Evolutionary conservation across 53 echinoderm and acorn worm species (phyloP).

Genomic region (Arbacia lixula): DNA sequence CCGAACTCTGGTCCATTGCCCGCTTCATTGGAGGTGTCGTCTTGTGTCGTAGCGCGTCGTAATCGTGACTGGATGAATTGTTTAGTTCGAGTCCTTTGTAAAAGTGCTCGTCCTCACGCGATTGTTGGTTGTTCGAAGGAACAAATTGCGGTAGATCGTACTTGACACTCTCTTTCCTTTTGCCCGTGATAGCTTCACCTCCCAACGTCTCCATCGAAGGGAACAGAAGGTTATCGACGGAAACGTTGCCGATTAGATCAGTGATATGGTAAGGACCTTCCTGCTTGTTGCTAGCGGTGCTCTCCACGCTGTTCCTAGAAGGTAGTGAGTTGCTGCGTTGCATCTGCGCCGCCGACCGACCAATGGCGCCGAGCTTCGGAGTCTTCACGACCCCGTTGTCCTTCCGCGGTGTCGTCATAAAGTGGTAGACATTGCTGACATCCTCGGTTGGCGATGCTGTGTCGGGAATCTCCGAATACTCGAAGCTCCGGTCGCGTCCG

Average conservation of each 20-base stretch:
- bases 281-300: not conserved
- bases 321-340: conserved; percentile 32
- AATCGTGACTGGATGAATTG: not conserved
- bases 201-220: conserved; percentile 31
- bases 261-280: conserved; percentile 39
- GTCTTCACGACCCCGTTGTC: conserved; percentile 12
- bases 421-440: conserved; percentile 18
- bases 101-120: not conserved
- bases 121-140: not conserved
- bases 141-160: conserved; percentile 16
- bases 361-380: conserved; percentile 2
- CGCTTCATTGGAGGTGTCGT: not conserved
- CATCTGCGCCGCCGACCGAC: not conserved
- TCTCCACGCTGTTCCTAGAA: conserved; percentile 33
- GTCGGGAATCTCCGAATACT: conserved; percentile 49
- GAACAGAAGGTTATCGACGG: conserved; percentile 3
- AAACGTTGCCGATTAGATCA: conserved; percentile 35
- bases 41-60: not conserved
- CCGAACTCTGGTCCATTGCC: not conserved
- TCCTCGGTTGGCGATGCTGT: conserved; percentile 31
- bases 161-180: conserved; percentile 26
- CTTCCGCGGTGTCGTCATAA: conserved; percentile 14
- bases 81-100: conserved; percentile 23
- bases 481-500: conserved; percentile 34
- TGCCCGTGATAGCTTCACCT: not conserved